A percentile compares a stretch with the other conserved stretches of the same genome.
phyloP scores from a whole-genome alignment of 2,113 vertebrate genomes.

The Equus quagga region DNA sequence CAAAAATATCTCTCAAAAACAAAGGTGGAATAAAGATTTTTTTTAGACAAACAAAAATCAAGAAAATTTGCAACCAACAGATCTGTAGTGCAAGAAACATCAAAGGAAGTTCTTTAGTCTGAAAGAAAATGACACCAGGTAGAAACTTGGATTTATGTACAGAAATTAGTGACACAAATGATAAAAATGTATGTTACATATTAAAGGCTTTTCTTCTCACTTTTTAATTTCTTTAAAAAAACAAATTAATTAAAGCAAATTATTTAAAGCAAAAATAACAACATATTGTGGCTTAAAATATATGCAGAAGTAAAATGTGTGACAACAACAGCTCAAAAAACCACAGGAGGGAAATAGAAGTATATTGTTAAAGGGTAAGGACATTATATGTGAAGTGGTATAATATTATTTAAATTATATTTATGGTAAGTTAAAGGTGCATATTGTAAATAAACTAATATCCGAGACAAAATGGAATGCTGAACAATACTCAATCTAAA shows the following conservation, averaged over 20 bases:
- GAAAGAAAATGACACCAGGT: neutral
- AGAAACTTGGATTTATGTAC: neutral
- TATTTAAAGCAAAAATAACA: conserved; percentile 22
- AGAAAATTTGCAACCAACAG: neutral
- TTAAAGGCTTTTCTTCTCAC: conserved; percentile 26
- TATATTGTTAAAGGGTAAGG: neutral
- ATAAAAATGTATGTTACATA: neutral
- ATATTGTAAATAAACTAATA: conserved; percentile 1
- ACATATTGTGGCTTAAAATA: conserved; percentile 22
- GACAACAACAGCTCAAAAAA: neutral
- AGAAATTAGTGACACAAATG: conserved; percentile 2
- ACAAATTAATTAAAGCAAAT: neutral
- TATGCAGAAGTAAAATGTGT: neutral
- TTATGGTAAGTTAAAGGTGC: neutral
- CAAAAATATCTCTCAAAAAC: conserved; percentile 29
- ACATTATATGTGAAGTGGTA: neutral
- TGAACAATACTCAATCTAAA: neutral
- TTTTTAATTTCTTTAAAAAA: neutral
- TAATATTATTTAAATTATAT: neutral
- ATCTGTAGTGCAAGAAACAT: neutral
- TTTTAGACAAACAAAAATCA: neutral
- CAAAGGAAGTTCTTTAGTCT: conserved; percentile 18
- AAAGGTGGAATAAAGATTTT: conserved; percentile 38
- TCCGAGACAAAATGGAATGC: conserved; percentile 15
- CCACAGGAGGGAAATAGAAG: neutral